A percentile compares a stretch with the other conserved stretches of the same genome.
These are phyloP conservation scores for Leptinotarsa haldemani DNA, from an alignment of 2,888 invertebrate genomes.

Conservation along the genomic window DNA sequence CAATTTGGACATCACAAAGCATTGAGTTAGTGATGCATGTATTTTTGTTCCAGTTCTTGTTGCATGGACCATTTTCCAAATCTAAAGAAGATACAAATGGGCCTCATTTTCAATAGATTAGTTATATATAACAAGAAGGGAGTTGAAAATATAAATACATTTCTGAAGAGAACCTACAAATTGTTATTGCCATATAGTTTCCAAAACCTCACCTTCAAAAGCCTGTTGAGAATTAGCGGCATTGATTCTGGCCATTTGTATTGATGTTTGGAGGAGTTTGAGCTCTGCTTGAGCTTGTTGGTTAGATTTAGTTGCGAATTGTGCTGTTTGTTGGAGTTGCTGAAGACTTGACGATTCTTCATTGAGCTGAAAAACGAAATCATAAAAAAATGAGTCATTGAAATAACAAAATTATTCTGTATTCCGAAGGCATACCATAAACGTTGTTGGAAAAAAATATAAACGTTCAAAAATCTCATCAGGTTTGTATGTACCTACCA, in stretches of 20 bases:
- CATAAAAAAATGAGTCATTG: background rate
- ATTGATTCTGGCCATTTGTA: conserved; percentile 69
- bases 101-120: no score
- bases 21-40: no score
- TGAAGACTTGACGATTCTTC: conserved; percentile 72
- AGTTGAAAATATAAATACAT: no score
- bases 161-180: background rate
- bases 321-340: conserved; percentile 73
- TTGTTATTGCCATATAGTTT: background rate
- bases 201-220: conserved; percentile 63
- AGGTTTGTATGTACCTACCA: conserved; percentile 46
- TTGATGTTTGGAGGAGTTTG: conserved; percentile 66
- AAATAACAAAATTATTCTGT: background rate
- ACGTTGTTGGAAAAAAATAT: no score
- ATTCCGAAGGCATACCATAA: no score
- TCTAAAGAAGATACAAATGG: no score
- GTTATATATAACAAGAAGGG: no score
- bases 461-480: no score
- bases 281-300: conserved; percentile 70
- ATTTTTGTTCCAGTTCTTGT: no score
- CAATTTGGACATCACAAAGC: no score
- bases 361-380: conserved; percentile 37
- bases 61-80: no score
- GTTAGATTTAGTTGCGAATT: conserved; percentile 73
- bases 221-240: conserved; percentile 74